These are phyloP conservation scores for Cataglyphis albicans DNA, from an alignment of 2,888 invertebrate genomes.

Conservation along the genomic window DNA sequence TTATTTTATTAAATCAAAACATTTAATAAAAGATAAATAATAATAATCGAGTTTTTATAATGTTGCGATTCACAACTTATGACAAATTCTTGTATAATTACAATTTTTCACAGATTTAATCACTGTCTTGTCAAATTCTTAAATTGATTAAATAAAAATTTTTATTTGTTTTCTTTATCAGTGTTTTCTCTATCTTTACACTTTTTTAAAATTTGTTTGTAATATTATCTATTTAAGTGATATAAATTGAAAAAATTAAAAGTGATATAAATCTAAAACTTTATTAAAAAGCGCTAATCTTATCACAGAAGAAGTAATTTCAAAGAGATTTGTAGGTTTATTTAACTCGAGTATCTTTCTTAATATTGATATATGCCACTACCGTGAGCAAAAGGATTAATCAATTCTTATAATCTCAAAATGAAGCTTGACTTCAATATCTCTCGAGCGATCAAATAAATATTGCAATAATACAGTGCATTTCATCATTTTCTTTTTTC, in stretches of 20 bases:
- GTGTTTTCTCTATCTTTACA: not conserved
- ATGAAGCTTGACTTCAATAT: not conserved
- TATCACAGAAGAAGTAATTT: not conserved
- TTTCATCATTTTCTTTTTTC: not conserved
- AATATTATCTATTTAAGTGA: no score
- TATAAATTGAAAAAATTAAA: not conserved
- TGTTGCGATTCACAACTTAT: not conserved
- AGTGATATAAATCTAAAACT: not conserved
- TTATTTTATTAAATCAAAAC: not conserved
- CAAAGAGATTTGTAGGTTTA: not conserved
- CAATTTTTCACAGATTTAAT: not conserved
- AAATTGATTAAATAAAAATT: slow-evolving; percentile 1
- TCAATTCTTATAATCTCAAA: not conserved
- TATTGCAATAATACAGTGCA: not conserved
- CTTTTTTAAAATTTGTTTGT: not conserved
- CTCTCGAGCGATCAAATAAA: not conserved
- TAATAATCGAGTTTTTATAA: not conserved
- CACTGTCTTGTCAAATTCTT: not conserved
- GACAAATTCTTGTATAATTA: not conserved
- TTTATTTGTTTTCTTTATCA: not conserved
- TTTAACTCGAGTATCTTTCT: slow-evolving; percentile 9
- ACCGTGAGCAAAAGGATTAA: not conserved
- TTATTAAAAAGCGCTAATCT: not conserved
- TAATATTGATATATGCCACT: not conserved
- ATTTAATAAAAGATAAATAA: slow-evolving; percentile 3